phyloP scores from a whole-genome alignment of 2,888 invertebrate genomes.

The Abrostola triplasia region DNA sequence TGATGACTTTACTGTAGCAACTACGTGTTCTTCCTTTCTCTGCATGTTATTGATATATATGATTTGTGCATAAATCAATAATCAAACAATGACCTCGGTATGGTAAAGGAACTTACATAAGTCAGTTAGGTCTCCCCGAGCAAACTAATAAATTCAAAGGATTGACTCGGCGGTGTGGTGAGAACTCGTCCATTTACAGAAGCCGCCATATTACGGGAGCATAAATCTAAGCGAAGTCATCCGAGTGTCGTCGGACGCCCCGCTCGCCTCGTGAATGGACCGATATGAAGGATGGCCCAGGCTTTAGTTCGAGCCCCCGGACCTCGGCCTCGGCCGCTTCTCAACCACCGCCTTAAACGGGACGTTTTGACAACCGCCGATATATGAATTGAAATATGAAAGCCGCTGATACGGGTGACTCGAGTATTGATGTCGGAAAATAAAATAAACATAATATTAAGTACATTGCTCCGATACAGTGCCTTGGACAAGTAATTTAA shows the following conservation, averaged over 20 bases:
- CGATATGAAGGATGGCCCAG: conserved; percentile 82
- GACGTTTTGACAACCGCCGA: conserved; percentile 83
- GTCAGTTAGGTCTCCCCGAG: conserved; percentile 66
- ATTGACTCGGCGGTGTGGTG: conserved; percentile 79
- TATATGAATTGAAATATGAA: conserved; percentile 85
- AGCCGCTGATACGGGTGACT: conserved; percentile 68
- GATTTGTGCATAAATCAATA: conserved; percentile 73
- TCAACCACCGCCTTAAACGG: conserved; percentile 71
- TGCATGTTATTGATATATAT: conserved; percentile 30
- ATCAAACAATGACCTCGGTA: conserved; percentile 79
- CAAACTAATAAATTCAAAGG: conserved; percentile 84
- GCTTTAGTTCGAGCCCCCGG: conserved; percentile 57
- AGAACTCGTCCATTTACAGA: conserved; percentile 84
- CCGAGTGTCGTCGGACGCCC: conserved; percentile 75
- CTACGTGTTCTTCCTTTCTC: conserved; percentile 18
- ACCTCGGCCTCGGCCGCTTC: conserved; percentile 70
- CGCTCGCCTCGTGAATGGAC: conserved; percentile 76
- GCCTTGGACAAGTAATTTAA: conserved; percentile 30
- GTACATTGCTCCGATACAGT: conserved; percentile 47
- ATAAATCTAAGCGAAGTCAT: conserved; percentile 83
- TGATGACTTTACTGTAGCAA: conserved; percentile 8
- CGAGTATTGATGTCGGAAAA: conserved; percentile 61
- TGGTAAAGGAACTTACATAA: conserved; percentile 73
- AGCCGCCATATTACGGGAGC: conserved; percentile 80
- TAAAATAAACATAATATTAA: conserved; percentile 53